These are phyloP conservation scores for Microtus oregoni DNA, from an alignment of 2,113 vertebrate species.

Conservation along the genomic window DNA sequence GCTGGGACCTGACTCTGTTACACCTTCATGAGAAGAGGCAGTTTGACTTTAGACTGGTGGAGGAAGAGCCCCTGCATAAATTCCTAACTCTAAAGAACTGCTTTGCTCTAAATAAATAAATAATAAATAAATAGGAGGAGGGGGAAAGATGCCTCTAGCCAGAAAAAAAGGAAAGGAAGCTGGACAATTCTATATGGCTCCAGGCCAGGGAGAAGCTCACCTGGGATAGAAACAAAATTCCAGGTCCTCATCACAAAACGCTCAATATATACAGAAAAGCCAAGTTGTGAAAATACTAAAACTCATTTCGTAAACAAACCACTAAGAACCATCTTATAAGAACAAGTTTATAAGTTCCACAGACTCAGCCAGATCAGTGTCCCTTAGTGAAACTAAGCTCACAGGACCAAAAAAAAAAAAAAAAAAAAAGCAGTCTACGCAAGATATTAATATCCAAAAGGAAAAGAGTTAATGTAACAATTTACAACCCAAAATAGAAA, in stretches of 20 bases:
- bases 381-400: not conserved
- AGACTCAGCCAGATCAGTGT: not conserved
- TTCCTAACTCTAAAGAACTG: not conserved
- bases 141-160: no score
- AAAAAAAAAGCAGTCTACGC: not conserved
- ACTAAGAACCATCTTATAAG: not conserved
- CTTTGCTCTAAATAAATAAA: slow-evolving; percentile 17
- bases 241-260: not conserved
- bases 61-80: not conserved
- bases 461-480: not conserved
- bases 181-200: not conserved
- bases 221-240: not conserved
- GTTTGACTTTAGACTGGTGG: not conserved
- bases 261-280: not conserved
- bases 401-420: not conserved
- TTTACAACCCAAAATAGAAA: not conserved
- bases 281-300: not conserved
- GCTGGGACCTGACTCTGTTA: not conserved
- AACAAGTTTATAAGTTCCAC: not conserved
- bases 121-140: not conserved
- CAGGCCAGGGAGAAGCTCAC: not conserved
- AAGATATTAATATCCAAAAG: not conserved
- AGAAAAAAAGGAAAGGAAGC: not conserved
- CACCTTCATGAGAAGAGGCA: not conserved
- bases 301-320: not conserved